These are phyloP conservation scores for Pseudopipra pipra DNA, from an alignment of 2,113 vertebrate genomes.

Conservation along the genomic window DNA sequence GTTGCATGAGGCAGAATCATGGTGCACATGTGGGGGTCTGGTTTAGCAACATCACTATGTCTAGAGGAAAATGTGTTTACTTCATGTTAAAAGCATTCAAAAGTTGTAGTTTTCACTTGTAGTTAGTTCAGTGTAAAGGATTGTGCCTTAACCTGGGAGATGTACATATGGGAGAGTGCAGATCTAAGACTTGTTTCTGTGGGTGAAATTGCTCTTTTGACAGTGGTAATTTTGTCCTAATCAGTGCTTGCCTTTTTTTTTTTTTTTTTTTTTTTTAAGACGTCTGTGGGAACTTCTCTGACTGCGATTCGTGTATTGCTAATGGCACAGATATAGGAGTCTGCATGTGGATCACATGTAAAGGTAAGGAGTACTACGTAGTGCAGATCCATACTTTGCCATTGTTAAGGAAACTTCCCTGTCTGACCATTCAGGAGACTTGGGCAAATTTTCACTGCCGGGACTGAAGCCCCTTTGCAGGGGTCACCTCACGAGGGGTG, in stretches of 20 bases:
- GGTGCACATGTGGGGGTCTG: background rate
- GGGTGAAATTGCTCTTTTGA: background rate
- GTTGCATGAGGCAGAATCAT: background rate
- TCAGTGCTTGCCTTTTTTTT: background rate
- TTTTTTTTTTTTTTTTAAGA: background rate
- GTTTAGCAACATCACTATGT: background rate
- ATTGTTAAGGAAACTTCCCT: background rate
- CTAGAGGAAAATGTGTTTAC: background rate
- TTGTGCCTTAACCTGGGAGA: background rate
- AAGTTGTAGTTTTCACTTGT: background rate
- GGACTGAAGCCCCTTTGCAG: background rate
- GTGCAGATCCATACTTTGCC: background rate
- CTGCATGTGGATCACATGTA: background rate
- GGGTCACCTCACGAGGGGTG: background rate
- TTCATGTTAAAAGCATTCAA: background rate
- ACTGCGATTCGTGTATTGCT: background rate
- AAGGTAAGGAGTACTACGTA: background rate
- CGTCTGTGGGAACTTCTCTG: background rate
- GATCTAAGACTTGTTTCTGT: background rate
- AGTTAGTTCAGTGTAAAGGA: background rate
- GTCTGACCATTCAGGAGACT: background rate
- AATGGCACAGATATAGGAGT: fast-evolving
- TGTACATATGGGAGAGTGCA: background rate
- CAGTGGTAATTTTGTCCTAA: background rate
- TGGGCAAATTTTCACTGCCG: background rate